A percentile compares a stretch with the other conserved stretches of the same genome.
phyloP scores from a whole-genome alignment of 2,113 vertebrate species.

The Cebus imitator region DNA sequence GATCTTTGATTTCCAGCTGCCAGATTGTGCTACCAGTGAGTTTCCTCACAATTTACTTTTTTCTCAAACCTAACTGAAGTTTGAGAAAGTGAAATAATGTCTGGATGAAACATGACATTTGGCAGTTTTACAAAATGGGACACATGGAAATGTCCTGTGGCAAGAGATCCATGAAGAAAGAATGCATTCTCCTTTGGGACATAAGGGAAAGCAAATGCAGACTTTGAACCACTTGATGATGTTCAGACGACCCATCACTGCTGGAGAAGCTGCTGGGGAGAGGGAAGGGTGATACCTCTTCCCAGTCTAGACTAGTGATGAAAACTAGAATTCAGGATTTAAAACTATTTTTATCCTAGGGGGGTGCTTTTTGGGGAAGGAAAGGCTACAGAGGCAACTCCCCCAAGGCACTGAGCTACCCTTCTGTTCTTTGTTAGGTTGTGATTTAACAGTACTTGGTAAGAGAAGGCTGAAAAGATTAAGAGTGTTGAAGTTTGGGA shows the following conservation, averaged over 20 bases:
- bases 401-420: not conserved
- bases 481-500: not conserved
- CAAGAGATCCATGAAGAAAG: conserved; percentile 59
- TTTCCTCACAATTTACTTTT: not conserved
- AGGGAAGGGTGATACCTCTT: not conserved
- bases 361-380: not conserved
- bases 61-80: conserved; percentile 54
- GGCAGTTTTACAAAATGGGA: conserved; percentile 59
- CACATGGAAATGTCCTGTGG: conserved; percentile 50
- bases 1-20: not conserved
- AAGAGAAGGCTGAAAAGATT: not conserved
- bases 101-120: conserved; percentile 62
- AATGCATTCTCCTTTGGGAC: conserved; percentile 43
- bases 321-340: not conserved
- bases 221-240: not conserved
- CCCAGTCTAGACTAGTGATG: not conserved
- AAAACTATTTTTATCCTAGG: not conserved
- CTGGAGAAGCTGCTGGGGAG: not conserved
- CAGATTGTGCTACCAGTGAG: not conserved
- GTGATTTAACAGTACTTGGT: not conserved
- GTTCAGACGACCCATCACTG: not conserved
- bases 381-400: not conserved
- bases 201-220: conserved; percentile 41
- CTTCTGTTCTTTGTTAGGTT: not conserved
- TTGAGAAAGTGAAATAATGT: conserved; percentile 73